Evolutionary conservation across 2,113 vertebrate genomes (phyloP).

Genomic region (Pelodiscus sinensis): DNA sequence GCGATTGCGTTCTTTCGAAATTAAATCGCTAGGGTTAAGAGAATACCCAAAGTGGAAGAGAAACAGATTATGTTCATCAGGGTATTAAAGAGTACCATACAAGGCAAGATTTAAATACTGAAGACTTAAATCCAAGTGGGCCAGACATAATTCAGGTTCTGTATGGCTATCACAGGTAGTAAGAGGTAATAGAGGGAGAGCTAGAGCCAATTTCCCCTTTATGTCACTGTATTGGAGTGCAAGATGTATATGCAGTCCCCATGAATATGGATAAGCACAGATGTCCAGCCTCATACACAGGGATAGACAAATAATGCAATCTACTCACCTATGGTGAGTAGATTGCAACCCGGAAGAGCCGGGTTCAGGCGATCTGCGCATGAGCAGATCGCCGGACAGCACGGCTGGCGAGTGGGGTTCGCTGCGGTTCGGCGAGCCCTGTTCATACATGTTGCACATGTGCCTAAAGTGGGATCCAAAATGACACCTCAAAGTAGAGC

Average conservation of each 20-base stretch:
- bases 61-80: neutral
- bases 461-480: neutral
- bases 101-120: neutral
- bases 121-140: neutral
- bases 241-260: neutral
- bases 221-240: neutral
- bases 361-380: too few relatives aligned
- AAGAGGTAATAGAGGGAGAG: neutral
- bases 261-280: neutral
- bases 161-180: neutral
- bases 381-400: too few relatives aligned
- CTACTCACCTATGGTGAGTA: too few relatives aligned
- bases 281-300: neutral
- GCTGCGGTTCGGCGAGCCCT: too few relatives aligned
- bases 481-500: neutral
- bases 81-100: neutral
- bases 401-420: too few relatives aligned
- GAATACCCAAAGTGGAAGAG: neutral
- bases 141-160: neutral
- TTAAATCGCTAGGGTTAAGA: neutral
- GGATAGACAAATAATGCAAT: too few relatives aligned
- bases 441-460: neutral
- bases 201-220: neutral
- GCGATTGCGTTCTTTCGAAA: too few relatives aligned
- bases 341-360: too few relatives aligned